phyloP scores from a whole-genome alignment of 1,140 invertebrate genomes.

The Bombyx mori region ASM3026992v2 NC_085119.1:13245501-13246000 shows the following conservation, averaged over 20 bases:
- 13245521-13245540: conserved; percentile 24
- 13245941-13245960: not conserved
- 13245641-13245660: conserved; percentile 47
- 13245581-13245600: conserved; percentile 61
- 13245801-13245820: conserved; percentile 42
- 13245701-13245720: conserved; percentile 69
- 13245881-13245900: no score
- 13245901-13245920: no score
- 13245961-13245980: conserved; percentile 13
- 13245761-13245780: conserved; percentile 44
- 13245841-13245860: no score
- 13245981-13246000: conserved; percentile 49
- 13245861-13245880: no score
- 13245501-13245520: conserved; percentile 38
- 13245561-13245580: conserved; percentile 42
- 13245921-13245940: no score
- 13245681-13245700: conserved; percentile 70
- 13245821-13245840: no score
- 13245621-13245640: conserved; percentile 58
- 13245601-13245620: conserved; percentile 64
- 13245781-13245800: conserved; percentile 53
- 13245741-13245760: conserved; percentile 51
- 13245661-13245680: conserved; percentile 57
- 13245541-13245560: conserved; percentile 8
- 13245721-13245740: conserved; percentile 66